Percentiles rank a stretch among this genome's conserved stretches.
Conservation (phyloP, 2,113 vertebrate species). For the Rhegmatorhina hoffmannsi region DNA sequence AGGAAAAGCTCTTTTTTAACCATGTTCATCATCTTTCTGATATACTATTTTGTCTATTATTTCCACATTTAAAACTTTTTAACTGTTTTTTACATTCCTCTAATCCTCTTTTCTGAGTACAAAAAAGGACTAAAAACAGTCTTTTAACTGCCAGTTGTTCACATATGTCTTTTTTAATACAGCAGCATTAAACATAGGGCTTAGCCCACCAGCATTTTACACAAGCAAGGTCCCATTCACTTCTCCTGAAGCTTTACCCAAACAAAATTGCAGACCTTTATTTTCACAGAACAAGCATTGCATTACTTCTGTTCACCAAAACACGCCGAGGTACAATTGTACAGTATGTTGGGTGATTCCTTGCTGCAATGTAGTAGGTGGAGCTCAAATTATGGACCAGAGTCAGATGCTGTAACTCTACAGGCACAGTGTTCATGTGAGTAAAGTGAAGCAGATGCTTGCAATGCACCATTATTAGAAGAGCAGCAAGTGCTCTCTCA, state of each 20-base stretch:
- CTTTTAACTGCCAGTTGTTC: not conserved
- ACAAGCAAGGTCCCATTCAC: not conserved
- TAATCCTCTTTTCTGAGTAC: slow-evolving; percentile 12
- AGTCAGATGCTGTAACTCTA: not conserved
- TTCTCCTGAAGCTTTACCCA: not conserved
- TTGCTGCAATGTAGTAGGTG: slow-evolving; percentile 52
- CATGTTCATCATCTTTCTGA: not conserved
- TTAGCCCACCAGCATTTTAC: not conserved
- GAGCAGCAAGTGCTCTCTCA: not conserved
- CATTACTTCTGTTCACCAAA: not conserved
- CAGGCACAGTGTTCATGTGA: not conserved
- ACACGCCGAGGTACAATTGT: not conserved
- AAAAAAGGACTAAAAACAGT: not conserved
- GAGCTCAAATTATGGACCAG: not conserved
- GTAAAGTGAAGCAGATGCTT: slow-evolving; percentile 7
- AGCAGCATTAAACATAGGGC: not conserved
- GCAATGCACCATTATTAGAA: not conserved
- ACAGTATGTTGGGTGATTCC: not conserved
- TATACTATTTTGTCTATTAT: not conserved
- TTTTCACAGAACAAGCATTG: not conserved
- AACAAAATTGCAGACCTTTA: not conserved
- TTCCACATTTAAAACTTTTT: not conserved
- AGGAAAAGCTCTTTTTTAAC: not conserved
- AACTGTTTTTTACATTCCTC: not conserved
- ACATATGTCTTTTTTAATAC: not conserved